These are phyloP conservation scores for Drosophila neocordata DNA, from an alignment of 1,140 invertebrate species.

Conservation along the genomic window DNA sequence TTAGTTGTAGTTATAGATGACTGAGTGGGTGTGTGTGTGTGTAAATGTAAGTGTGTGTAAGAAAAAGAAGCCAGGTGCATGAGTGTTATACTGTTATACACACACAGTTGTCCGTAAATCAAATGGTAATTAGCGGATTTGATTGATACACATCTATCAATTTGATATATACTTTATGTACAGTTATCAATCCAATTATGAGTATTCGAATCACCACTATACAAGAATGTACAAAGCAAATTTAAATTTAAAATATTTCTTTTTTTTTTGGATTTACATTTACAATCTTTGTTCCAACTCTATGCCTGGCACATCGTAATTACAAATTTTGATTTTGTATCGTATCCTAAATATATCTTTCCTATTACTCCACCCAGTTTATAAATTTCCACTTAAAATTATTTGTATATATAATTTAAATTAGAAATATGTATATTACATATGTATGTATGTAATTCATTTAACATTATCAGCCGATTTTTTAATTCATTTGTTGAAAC, in stretches of 20 bases:
- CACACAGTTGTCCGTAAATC: conserved; percentile 38
- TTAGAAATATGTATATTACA: conserved; percentile 62
- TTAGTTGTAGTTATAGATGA: not conserved
- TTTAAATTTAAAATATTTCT: conserved; percentile 9
- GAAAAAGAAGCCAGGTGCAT: conserved; percentile 34
- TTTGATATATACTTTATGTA: not conserved
- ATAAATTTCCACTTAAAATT: conserved; percentile 78
- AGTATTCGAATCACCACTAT: not conserved
- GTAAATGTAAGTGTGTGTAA: conserved; percentile 15
- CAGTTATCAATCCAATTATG: not conserved
- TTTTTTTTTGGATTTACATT: not conserved
- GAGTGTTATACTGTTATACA: conserved; percentile 47
- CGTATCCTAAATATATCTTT: conserved; percentile 32
- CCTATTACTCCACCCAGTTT: conserved; percentile 79
- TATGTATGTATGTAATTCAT: conserved; percentile 44
- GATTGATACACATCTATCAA: conserved; percentile 39
- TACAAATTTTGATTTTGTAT: conserved; percentile 15
- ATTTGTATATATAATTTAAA: conserved; percentile 53
- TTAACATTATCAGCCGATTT: conserved; percentile 50
- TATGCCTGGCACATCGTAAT: conserved; percentile 27
- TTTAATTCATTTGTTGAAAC: conserved; percentile 12
- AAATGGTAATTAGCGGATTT: conserved; percentile 22
- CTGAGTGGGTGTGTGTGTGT: conserved; percentile 23
- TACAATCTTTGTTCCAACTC: conserved; percentile 42
- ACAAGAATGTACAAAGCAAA: conserved; percentile 65